phyloP scores from a whole-genome alignment of 1,140 invertebrate species.

The Aphis craccivora region DNA sequence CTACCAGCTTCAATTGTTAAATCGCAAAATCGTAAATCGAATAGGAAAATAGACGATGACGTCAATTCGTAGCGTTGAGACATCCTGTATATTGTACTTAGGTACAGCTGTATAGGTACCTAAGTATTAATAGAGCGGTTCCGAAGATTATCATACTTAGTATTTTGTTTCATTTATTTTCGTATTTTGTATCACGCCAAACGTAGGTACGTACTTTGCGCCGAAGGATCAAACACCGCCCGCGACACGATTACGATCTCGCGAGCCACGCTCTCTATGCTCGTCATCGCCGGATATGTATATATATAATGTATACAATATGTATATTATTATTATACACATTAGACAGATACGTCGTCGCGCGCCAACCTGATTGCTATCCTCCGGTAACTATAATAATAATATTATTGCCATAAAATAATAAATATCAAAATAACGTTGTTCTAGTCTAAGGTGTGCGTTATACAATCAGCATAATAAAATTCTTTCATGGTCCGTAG shows the following conservation, averaged over 20 bases:
- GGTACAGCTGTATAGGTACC: too few relatives aligned
- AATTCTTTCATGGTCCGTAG: background rate
- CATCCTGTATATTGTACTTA: too few relatives aligned
- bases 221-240: slow-evolving; percentile 1
- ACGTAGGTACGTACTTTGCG: background rate
- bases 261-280: background rate
- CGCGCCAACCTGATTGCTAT: background rate
- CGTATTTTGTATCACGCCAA: background rate
- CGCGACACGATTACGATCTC: background rate
- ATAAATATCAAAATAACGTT: background rate
- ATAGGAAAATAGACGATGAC: too few relatives aligned
- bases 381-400: background rate
- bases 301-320: background rate
- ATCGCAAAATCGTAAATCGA: too few relatives aligned
- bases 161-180: background rate
- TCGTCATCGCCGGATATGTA: background rate
- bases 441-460: background rate
- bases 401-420: background rate
- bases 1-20: too few relatives aligned
- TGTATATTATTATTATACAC: slow-evolving; percentile 2
- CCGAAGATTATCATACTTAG: background rate
- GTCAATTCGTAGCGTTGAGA: too few relatives aligned
- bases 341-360: background rate
- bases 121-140: background rate
- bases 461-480: background rate